phyloP scores from a whole-genome alignment of 1,140 invertebrate species.

The Sinella curviseta region DNA sequence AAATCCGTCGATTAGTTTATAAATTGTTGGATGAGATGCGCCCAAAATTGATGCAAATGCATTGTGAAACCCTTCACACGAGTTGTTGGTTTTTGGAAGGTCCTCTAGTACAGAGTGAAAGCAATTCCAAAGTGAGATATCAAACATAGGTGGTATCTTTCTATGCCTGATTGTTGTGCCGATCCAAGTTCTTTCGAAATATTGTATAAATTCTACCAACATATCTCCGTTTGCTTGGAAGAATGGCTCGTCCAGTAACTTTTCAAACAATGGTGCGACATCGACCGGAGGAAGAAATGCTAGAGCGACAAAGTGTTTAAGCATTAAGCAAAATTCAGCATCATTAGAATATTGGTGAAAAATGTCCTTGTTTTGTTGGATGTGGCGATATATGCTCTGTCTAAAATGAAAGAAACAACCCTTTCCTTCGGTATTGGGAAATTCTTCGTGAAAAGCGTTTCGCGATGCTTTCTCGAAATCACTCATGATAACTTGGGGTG shows the following conservation, averaged over 20 bases:
- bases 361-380: neutral
- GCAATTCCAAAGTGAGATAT: slow-evolving; percentile 19
- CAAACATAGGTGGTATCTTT: neutral
- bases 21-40: slow-evolving; percentile 12
- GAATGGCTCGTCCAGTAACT: neutral
- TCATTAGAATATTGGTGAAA: neutral
- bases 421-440: neutral
- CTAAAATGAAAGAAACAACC: slow-evolving; percentile 20
- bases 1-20: slow-evolving; percentile 6
- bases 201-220: neutral
- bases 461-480: neutral
- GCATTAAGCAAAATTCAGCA: neutral
- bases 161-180: neutral
- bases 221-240: neutral
- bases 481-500: neutral
- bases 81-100: slow-evolving; percentile 15
- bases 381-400: neutral
- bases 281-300: slow-evolving; percentile 11
- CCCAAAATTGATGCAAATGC: neutral
- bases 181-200: slow-evolving; percentile 12
- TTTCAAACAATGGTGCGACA: neutral
- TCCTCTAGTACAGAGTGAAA: slow-evolving; percentile 4
- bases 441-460: neutral
- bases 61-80: neutral
- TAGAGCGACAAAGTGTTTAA: neutral